A percentile compares a stretch with the other conserved stretches of the same genome.
Evolutionary conservation across 2,113 vertebrate genomes (phyloP).

Genomic region (Hiodon alosoides): DNA sequence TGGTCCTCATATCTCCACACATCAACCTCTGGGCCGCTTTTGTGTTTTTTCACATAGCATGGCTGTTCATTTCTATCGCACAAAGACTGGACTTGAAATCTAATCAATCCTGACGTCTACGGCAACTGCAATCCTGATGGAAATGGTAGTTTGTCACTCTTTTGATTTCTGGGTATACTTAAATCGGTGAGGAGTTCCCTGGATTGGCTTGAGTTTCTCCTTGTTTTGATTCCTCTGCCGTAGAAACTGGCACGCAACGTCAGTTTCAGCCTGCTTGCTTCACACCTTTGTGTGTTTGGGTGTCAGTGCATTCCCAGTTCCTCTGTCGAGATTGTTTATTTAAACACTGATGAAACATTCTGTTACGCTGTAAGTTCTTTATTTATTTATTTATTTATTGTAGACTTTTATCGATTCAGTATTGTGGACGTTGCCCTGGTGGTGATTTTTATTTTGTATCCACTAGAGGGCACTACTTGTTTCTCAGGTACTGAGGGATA

Average conservation of each 20-base stretch:
- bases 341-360: neutral
- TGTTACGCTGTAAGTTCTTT: neutral
- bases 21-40: slow-evolving; percentile 21
- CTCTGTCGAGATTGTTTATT: slow-evolving; percentile 18
- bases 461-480: slow-evolving; percentile 32
- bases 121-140: slow-evolving; percentile 30
- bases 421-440: too few relatives aligned
- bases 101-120: slow-evolving; percentile 35
- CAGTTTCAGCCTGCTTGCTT: slow-evolving; percentile 10
- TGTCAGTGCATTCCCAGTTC: slow-evolving; percentile 18
- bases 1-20: neutral
- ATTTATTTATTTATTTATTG: too few relatives aligned
- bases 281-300: slow-evolving; percentile 9
- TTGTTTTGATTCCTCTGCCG: slow-evolving; percentile 32
- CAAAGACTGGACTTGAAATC: slow-evolving; percentile 38
- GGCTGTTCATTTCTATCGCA: slow-evolving; percentile 31
- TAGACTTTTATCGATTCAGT: too few relatives aligned
- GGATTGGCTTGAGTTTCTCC: slow-evolving; percentile 18
- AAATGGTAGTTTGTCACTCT: slow-evolving; percentile 28
- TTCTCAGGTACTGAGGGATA: neutral
- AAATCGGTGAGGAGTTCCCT: slow-evolving; percentile 21
- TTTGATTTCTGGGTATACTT: slow-evolving; percentile 26
- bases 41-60: slow-evolving; percentile 18
- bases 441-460: slow-evolving; percentile 2
- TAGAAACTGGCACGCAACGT: slow-evolving; percentile 31